These are phyloP conservation scores for Petrolisthes cinctipes DNA, from an alignment of 2,888 invertebrate species.

Conservation along the genomic window DNA sequence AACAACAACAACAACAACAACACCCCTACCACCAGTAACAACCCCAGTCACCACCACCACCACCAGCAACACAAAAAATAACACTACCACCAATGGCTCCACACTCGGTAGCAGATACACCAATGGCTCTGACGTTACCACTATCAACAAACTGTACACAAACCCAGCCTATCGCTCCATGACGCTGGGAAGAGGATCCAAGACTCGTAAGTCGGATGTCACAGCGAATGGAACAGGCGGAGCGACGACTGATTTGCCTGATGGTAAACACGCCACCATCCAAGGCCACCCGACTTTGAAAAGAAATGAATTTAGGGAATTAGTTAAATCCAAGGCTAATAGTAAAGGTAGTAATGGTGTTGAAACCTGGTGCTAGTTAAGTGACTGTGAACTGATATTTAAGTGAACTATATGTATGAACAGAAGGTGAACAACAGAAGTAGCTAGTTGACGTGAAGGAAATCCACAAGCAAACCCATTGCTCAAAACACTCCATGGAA, in stretches of 20 bases:
- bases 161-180: constrained; percentile 32
- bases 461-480: constrained; percentile 6
- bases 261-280: background rate
- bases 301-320: constrained; percentile 11
- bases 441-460: background rate
- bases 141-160: constrained; percentile 39
- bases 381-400: background rate
- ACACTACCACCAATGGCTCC: too few relatives aligned
- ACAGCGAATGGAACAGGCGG: background rate
- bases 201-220: background rate
- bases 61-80: background rate
- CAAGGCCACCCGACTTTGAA: background rate
- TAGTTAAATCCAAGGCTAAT: constrained; percentile 15
- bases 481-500: constrained; percentile 35
- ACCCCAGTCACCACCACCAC: background rate
- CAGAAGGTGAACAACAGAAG: background rate
- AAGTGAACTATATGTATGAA: background rate
- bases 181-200: constrained; percentile 1
- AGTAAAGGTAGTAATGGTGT: constrained; percentile 12
- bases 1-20: background rate
- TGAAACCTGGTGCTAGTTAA: constrained; percentile 40
- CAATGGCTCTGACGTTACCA: constrained; percentile 21
- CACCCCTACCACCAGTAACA: background rate
- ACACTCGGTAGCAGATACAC: constrained; percentile 17
- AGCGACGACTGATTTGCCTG: background rate